Base-by-base conservation (phyloP, 2,113 vertebrate genomes). In the Cariama cristata region DNA sequence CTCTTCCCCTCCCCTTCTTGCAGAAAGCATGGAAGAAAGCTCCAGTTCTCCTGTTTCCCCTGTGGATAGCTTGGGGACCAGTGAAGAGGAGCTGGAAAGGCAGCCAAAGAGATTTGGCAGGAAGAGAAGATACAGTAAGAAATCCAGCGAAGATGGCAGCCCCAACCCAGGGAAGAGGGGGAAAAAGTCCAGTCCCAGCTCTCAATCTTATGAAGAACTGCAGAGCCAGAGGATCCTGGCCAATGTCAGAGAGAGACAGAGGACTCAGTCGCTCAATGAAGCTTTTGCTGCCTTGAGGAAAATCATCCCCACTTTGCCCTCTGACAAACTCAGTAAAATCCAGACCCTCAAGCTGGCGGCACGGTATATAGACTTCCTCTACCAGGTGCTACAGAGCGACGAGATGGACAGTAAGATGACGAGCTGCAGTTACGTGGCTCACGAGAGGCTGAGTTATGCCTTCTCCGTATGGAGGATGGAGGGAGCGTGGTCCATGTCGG, bases 391-490 rank as follows among this genome's bases (percentile, higher is more conserved):
- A 97, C 99, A 99, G 98, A 99, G 99, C 97, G 99, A 99, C 97
- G 99, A 99, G 98, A 99, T 99, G 99, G 99, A 99, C 99, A 98
- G 98, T 98, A 99, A 99, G 98, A 99, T 99, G 99, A 98, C 99
- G 95, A 99, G 99, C 97, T 99, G 99, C 97, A 99, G 99, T 98
- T 99, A 99, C 97, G 99, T 99, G 98, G 99, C 99, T 94, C 99
- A 99, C 9, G 99, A 99, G 98, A 98, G 99, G 98, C 98, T 99
- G 98, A 99, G 99, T 98, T 99, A 99, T 97, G 99, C 99, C 97
- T 99, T 99, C 98, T 99, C 99, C 2, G 99, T 99, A 72, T 99
- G 99, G 99, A 99, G 99, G 98, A 99, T 99, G 99, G 99, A 99
- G 91, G 99, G 99, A 97, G 98, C 99, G 8, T 99, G 99, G 99